A percentile compares a stretch with the other conserved stretches of the same genome.
These are phyloP conservation scores for Leucophora obtusa DNA, from an alignment of 2,888 invertebrate genomes.

Conservation along the genomic window DNA sequence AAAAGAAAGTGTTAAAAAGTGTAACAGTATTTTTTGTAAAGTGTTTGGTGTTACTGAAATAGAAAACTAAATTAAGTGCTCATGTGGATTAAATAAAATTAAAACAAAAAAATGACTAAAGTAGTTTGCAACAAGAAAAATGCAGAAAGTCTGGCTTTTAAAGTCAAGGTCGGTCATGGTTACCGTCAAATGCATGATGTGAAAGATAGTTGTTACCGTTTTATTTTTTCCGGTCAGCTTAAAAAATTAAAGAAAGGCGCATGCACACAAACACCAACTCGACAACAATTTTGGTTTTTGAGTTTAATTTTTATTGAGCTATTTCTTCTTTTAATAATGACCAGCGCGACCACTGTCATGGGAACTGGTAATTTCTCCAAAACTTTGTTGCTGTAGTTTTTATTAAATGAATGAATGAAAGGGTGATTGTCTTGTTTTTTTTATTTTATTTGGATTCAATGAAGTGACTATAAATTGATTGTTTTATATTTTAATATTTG, in stretches of 20 bases:
- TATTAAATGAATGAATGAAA: conserved; percentile 5
- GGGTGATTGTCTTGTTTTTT: conserved; percentile 23
- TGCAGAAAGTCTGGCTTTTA: conserved; percentile 32
- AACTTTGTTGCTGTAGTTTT: conserved; percentile 20
- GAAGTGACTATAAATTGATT: conserved; percentile 26
- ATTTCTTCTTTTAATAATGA: conserved; percentile 61
- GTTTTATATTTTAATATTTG: conserved; percentile 2
- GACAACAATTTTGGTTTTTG: conserved; percentile 51
- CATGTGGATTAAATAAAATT: conserved; percentile 3
- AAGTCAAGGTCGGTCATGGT: conserved; percentile 74
- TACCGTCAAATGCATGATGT: conserved; percentile 50
- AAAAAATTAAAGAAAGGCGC: conserved; percentile 19
- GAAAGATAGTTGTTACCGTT: conserved; percentile 45
- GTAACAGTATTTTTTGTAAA: background rate
- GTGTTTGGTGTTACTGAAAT: background rate
- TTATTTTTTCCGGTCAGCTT: conserved; percentile 46
- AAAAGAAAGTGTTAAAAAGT: conserved; percentile 39
- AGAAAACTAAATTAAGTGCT: background rate
- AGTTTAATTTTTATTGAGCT: conserved; percentile 53
- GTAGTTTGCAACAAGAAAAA: conserved; percentile 34
- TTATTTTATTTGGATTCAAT: conserved; percentile 10
- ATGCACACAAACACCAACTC: conserved; percentile 41
- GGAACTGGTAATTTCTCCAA: conserved; percentile 68
- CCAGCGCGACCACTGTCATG: conserved; percentile 68
- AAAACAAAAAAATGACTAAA: conserved; percentile 21